Evolutionary conservation across 2,888 invertebrate species (phyloP), one percentile per base, ranked within the genome.

Genomic region (Epirrita christyi): DNA sequence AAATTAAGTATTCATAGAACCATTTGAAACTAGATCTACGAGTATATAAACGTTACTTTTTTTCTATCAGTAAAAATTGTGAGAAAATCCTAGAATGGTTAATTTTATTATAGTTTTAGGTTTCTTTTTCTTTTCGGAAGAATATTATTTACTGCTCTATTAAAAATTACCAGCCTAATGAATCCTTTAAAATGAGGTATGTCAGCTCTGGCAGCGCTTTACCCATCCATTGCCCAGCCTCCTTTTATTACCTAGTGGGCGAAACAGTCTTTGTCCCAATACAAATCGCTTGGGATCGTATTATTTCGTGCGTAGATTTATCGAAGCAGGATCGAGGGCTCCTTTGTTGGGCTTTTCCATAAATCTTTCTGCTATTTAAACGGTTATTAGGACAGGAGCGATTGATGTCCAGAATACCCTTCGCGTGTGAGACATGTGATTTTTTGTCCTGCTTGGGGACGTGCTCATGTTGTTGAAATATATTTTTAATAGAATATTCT

Each of bases 241-340:
- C 46, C 15, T 14, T 87, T 86, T 86, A 87, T 86, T 65, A 67
- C 65, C 65, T 63, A 65, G 60, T 62, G 81, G 80, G 85, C 82
- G 79, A 83, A 83, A 83, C 76, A 78, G 80, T 85, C 84, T 85
- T 87, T 87, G 84, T 88, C 82, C 81, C 76, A 77, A 75, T 73
- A 88, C 88, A 87, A 88, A 88, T 88, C 83, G 86, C 81, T 73
- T 70, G 66, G 85, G 84, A 86, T 86, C 83, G 86, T 86, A 89
- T 89, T 90, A 88, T 88, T 88, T 88, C 81, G 83, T 84, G 80
- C 81, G 85, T 85, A 87, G 89, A 90, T 90, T 89, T 90, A 90
- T 90, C 78, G 87, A 79, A 79, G 77, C 79, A 80, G 77, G 83
- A 83, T 84, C 80, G 84, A 78, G 78, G 81, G 78, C 82, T 84